These are phyloP conservation scores for Corynorhinus townsendii DNA, from an alignment of 2,113 vertebrate genomes.

Conservation along the genomic window DNA sequence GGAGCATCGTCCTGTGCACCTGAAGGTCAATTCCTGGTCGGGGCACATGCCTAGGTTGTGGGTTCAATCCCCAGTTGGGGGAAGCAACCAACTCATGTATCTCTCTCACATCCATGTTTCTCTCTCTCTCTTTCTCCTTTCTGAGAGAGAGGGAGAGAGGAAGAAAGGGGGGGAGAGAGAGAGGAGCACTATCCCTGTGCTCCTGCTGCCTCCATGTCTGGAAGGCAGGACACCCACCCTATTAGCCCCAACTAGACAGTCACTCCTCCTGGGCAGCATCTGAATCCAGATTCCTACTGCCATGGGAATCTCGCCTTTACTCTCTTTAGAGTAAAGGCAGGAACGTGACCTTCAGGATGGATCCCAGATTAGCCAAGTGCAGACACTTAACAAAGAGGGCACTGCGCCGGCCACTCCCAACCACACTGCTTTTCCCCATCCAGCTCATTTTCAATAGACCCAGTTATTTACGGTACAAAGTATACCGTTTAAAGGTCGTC, in stretches of 20 bases:
- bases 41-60: no score
- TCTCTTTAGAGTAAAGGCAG: conserved; percentile 8
- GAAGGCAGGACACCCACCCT: neutral
- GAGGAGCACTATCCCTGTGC: neutral
- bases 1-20: neutral
- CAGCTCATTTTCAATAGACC: neutral
- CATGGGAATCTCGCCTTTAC: neutral
- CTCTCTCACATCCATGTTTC: neutral
- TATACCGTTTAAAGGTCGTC: neutral
- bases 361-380: neutral
- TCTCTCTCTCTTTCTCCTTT: neutral
- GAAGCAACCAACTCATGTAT: neutral
- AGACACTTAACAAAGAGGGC: neutral
- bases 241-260: neutral
- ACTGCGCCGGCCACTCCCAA: neutral
- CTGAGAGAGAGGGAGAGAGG: no score
- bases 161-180: no score
- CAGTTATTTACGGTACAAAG: neutral
- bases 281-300: neutral
- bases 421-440: neutral
- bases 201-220: neutral
- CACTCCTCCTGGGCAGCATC: neutral
- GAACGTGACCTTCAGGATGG: neutral
- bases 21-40: neutral
- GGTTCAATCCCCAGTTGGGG: no score